Conservation (phyloP, 2,797 vertebrate genomes). For the Sebastes cheni region DNA sequence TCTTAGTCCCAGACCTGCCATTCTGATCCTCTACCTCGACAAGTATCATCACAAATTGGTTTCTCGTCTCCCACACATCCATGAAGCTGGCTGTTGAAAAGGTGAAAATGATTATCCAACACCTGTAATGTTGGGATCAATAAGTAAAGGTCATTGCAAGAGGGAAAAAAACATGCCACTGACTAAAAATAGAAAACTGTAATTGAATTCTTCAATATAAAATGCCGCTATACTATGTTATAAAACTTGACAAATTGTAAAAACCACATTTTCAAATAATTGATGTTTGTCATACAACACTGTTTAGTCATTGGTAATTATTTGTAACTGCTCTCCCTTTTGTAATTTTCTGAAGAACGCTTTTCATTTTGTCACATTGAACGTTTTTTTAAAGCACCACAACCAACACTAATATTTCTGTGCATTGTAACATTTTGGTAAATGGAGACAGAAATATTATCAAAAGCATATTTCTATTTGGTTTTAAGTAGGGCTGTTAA, state of each 20-base stretch:
- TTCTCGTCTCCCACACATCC: constrained; percentile 12
- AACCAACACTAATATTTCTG: not conserved
- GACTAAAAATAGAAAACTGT: not conserved
- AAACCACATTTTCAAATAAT: not conserved
- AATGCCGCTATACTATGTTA: no score
- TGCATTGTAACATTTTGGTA: not conserved
- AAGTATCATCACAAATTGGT: constrained; percentile 32
- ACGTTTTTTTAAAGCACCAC: not conserved
- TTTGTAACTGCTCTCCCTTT: not conserved
- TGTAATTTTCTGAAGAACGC: not conserved
- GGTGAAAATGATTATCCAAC: constrained; percentile 23
- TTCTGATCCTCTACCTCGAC: constrained; percentile 18
- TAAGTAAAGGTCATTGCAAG: constrained; percentile 12
- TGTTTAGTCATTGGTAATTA: not conserved
- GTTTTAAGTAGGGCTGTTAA: no score
- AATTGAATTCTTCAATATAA: not conserved
- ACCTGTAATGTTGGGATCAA: constrained; percentile 18
- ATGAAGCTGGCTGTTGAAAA: not conserved
- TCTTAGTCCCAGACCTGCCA: constrained; percentile 24
- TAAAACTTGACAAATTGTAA: not conserved
- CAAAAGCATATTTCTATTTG: not conserved
- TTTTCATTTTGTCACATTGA: not conserved
- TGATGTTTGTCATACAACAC: not conserved
- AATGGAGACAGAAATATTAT: not conserved
- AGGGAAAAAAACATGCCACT: not conserved